Base-by-base conservation (phyloP, 2,888 invertebrate species). In the Fragum whitleyi region DNA sequence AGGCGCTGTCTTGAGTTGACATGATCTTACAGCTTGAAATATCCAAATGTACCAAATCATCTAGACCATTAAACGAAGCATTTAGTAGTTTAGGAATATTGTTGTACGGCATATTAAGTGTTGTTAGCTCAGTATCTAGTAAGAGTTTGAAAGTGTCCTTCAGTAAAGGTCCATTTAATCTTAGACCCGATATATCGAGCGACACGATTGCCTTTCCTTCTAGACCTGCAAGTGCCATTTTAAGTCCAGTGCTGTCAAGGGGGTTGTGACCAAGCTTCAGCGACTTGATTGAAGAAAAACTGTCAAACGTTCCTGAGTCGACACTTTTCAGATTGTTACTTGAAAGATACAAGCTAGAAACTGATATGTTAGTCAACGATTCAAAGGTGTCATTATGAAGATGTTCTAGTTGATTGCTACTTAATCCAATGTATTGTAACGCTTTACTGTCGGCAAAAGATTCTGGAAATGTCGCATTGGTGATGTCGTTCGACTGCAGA, bases 191-290 rank as follows among this genome's bases (percentile, higher is more conserved):
- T 26, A 91, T 89, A 73, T 90, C 89, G 19, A 91, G 53, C 1
- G 90, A 90, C 0, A 67, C 74, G 36, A 91, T 78, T 11, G 75
- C 65, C 2, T 84, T 81, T 11, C 83, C 84, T 16, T 79, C 55
- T 21, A 90, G 70, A 29, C 89, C 85, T 42, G 67, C 36, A 0
- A 91, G 71, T 7, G 87, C 87, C 32, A 62, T 78, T 21, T 79
- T 72, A 9, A 91, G 78, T 23, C 77, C 85, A 1, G 16, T 5
- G 21, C 86, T 81, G 29, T 85, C 83, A 3, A 91, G 70, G 0
- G 89, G 90, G 55, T 91, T 91, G 36, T 77, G 67, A 1, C 89
- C 88, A n/a, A 91, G 74, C 71, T 86, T 88, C 23, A 91, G 67
- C 7, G 91, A 91, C 53, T 69, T 71, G 0, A 90, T 83, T 9